Evolutionary conservation across 2,113 vertebrate genomes (phyloP).

Genomic region (Misgurnus anguillicaudatus): DNA sequence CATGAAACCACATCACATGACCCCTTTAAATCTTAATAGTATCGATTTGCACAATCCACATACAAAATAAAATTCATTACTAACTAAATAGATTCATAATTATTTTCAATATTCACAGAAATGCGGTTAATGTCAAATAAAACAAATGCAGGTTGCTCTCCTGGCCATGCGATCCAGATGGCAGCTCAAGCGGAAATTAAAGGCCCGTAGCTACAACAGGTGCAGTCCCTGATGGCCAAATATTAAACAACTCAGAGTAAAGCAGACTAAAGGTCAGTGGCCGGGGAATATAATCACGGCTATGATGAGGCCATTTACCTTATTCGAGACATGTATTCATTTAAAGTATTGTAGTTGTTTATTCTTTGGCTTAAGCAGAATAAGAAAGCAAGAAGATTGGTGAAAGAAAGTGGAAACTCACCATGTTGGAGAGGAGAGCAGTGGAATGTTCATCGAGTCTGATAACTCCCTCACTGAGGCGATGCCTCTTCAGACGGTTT

Average conservation of each 20-base stretch:
- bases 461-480: slow-evolving; percentile 81
- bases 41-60: too few relatives aligned
- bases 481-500: slow-evolving; percentile 78
- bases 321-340: too few relatives aligned
- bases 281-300: neutral
- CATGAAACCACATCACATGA: too few relatives aligned
- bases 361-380: neutral
- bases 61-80: too few relatives aligned
- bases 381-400: neutral
- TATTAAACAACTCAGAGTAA: slow-evolving; percentile 28
- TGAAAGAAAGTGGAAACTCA: slow-evolving; percentile 54
- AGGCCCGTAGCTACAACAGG: slow-evolving; percentile 33
- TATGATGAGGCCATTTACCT: too few relatives aligned
- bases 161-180: neutral
- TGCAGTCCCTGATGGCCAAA: slow-evolving; percentile 19
- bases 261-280: slow-evolving; percentile 34
- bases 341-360: too few relatives aligned
- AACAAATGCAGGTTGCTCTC: neutral
- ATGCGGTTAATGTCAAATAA: too few relatives aligned
- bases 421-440: slow-evolving; percentile 75
- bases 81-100: too few relatives aligned
- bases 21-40: too few relatives aligned
- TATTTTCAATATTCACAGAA: too few relatives aligned
- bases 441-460: slow-evolving; percentile 84
- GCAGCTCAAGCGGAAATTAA: slow-evolving; percentile 6